Conservation (phyloP, 2,113 vertebrate species). For the Alexandromys fortis region DNA sequence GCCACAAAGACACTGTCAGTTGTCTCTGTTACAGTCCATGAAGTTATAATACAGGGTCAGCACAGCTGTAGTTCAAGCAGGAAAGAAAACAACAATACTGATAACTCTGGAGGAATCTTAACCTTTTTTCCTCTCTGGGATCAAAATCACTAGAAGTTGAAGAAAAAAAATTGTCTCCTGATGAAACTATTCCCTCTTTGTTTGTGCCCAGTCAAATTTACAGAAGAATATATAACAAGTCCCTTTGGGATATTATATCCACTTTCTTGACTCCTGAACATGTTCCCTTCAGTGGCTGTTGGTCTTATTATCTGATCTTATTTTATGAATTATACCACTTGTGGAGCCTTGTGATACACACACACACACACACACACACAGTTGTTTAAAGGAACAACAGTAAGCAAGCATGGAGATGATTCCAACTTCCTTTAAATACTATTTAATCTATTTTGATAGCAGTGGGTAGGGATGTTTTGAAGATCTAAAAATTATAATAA, state of each 20-base stretch:
- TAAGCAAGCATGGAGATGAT: not conserved
- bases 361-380: not conserved
- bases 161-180: not conserved
- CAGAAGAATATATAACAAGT: slow-evolving; percentile 55
- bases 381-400: not conserved
- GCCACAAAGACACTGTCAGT: not conserved
- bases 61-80: not conserved
- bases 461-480: not conserved
- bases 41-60: not conserved
- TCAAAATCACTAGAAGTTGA: slow-evolving; percentile 10
- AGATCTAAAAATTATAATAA: not conserved
- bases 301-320: not conserved
- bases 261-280: not conserved
- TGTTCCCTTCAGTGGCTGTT: not conserved
- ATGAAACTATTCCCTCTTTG: not conserved
- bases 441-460: not conserved
- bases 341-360: not conserved
- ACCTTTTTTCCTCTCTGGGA: not conserved
- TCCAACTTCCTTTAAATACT: not conserved
- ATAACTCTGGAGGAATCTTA: no score
- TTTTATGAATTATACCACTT: slow-evolving; percentile 19
- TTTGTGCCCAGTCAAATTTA: not conserved
- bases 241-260: not conserved
- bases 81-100: not conserved
- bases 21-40: not conserved